phyloP scores from a whole-genome alignment of 2,113 vertebrate species.

The Hepsetus odoe region DNA sequence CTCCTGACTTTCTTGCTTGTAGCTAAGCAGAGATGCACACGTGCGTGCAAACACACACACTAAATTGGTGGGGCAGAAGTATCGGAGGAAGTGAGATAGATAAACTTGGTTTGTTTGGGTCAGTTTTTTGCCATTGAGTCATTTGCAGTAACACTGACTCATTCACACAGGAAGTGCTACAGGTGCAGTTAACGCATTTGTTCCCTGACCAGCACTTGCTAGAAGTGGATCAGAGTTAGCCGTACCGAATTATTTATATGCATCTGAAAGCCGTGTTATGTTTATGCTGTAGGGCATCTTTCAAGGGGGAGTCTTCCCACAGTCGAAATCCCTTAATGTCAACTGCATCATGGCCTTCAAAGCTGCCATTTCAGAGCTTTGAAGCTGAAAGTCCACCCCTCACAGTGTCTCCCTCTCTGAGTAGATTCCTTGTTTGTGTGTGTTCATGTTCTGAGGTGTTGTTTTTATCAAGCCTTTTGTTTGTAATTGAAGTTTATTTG shows the following conservation, averaged over 20 bases:
- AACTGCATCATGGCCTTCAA: not conserved
- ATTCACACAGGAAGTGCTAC: constrained; percentile 7
- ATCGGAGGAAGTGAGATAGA: constrained; percentile 36
- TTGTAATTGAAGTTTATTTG: not conserved
- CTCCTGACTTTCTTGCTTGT: not conserved
- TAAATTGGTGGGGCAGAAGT: constrained; percentile 5
- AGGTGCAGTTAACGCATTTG: not conserved
- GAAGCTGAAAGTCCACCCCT: constrained; percentile 47
- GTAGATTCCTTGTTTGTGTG: not conserved
- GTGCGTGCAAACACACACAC: not conserved
- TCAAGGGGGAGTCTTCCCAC: not conserved
- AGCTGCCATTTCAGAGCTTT: constrained; percentile 49
- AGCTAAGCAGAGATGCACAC: constrained; percentile 1
- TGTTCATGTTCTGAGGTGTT: constrained; percentile 5
- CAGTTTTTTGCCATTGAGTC: constrained; percentile 3
- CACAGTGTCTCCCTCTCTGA: constrained; percentile 20
- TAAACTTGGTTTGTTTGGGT: constrained; percentile 7
- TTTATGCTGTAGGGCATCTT: not conserved
- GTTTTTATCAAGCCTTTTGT: no score
- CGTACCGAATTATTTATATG: not conserved
- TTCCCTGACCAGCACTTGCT: not conserved
- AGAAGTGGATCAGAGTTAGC: not conserved
- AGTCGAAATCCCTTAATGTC: not conserved
- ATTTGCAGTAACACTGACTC: not conserved
- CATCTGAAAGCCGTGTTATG: not conserved